Base-by-base conservation (phyloP, 1,140 invertebrate genomes). In the Drosophila pseudoananassae region DNA sequence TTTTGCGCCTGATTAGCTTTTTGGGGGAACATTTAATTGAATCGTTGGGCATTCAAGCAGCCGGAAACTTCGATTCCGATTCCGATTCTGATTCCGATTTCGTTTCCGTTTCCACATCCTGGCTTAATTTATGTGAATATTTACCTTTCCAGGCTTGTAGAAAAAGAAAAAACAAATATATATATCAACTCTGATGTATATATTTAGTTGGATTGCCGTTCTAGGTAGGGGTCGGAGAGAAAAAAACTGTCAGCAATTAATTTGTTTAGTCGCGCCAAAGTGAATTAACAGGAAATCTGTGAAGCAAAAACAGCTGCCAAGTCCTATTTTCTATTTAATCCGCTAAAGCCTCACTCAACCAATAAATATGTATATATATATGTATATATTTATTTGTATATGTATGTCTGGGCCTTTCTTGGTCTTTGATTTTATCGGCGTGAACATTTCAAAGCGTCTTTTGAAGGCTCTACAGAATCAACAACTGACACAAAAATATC, bases 221-320 rank as follows among this genome's bases (percentile, higher is more conserved):
- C 25, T 5, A 27, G 31, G 9, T 1, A 10, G 31, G 10, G 31
- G 31, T 3, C 15, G n/a, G 31, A 12, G 12, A 23, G 31, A 17
- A n/a, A 43, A 57, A 70, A 87, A 85, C 75, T 88, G 78, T 83
- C 68, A 59, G 78, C 83, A 82, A 88, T 83, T 88, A 88, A 88
- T 88, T 88, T 73, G 60, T 66, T 88, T 76, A 71, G 75, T 70
- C 68, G 71, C 78, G 66, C 64, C 53, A 88, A 68, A 88, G 63
- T 79, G 83, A 88, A 88, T 88, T 78, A 81, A 66, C 61, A 71
- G 51, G 51, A 81, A 81, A 63, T 76, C 82, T 55, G 54, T 12
- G 56, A 65, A 65, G 63, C 14, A 17, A 14, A 36, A 52, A 29
- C 33, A 45, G 52, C 64, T 66, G 60, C 43, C 57, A 75, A n/a